These are phyloP conservation scores for Istiophorus platypterus DNA, from an alignment of 2,113 vertebrate genomes.

Conservation along the genomic window DNA sequence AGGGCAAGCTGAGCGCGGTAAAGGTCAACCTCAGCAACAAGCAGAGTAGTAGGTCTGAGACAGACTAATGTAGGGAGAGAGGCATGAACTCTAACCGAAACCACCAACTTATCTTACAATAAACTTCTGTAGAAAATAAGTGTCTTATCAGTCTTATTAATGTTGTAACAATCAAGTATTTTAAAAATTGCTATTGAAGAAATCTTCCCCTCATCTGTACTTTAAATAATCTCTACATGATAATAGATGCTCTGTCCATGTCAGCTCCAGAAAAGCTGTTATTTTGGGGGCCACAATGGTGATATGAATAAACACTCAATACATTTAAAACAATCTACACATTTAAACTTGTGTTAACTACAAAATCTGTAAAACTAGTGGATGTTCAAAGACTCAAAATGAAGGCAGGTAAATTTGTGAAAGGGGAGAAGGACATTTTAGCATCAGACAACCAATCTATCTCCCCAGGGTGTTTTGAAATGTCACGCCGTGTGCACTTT, in stretches of 20 bases:
- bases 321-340: slow-evolving; percentile 43
- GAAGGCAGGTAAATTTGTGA: slow-evolving; percentile 39
- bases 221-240: background rate
- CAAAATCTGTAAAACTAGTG: background rate
- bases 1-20: slow-evolving; percentile 45
- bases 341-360: slow-evolving; percentile 21
- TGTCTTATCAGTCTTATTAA: background rate
- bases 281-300: background rate
- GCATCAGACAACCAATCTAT: slow-evolving; percentile 42
- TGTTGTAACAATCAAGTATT: background rate
- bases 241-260: background rate
- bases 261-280: background rate
- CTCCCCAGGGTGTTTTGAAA: slow-evolving; percentile 69
- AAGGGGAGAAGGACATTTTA: slow-evolving; percentile 43
- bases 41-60: slow-evolving; percentile 26
- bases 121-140: background rate
- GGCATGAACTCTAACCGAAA: slow-evolving; percentile 49
- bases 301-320: background rate
- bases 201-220: background rate
- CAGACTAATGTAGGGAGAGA: background rate
- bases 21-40: slow-evolving; percentile 64
- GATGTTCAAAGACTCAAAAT: background rate
- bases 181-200: background rate
- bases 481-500: slow-evolving; percentile 72
- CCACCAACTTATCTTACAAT: slow-evolving; percentile 10